phyloP scores from a whole-genome alignment of 1,140 invertebrate species.

The Gonioctena quinquepunctata region DNA sequence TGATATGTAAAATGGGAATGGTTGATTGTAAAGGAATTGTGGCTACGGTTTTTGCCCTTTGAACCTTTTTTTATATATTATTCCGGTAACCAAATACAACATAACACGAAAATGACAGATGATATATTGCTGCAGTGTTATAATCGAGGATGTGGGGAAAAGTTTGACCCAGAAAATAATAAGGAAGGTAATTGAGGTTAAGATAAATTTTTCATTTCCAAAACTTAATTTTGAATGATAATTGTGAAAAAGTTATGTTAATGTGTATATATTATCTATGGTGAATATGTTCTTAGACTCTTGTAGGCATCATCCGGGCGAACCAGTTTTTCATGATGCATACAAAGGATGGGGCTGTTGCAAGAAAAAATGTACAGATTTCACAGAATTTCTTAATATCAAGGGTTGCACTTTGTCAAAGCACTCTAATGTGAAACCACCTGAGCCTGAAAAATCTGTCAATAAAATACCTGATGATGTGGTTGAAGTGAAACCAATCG shows the following conservation, averaged over 20 bases:
- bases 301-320: conserved; percentile 89
- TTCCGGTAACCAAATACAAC: too few relatives aligned
- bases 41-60: too few relatives aligned
- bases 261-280: too few relatives aligned
- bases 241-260: too few relatives aligned
- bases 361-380: conserved; percentile 95
- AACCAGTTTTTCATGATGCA: conserved; percentile 96
- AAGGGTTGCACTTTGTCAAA: conserved; percentile 83
- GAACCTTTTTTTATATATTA: too few relatives aligned
- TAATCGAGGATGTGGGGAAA: conserved; percentile 88
- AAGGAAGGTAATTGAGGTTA: conserved; percentile 67
- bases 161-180: conserved; percentile 78
- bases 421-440: conserved; percentile 87
- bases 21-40: too few relatives aligned
- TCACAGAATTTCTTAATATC: conserved; percentile 94
- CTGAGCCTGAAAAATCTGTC: conserved; percentile 73
- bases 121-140: conserved; percentile 77
- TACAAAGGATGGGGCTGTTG: conserved; percentile 99
- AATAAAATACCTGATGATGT: conserved; percentile 52
- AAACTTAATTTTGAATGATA: too few relatives aligned
- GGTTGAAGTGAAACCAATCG: conserved; percentile 61
- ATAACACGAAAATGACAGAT: too few relatives aligned
- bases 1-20: too few relatives aligned
- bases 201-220: too few relatives aligned
- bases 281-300: conserved; percentile 64